phyloP scores from a whole-genome alignment of 2,797 vertebrate species.

The Brachymystax lenok region DNA sequence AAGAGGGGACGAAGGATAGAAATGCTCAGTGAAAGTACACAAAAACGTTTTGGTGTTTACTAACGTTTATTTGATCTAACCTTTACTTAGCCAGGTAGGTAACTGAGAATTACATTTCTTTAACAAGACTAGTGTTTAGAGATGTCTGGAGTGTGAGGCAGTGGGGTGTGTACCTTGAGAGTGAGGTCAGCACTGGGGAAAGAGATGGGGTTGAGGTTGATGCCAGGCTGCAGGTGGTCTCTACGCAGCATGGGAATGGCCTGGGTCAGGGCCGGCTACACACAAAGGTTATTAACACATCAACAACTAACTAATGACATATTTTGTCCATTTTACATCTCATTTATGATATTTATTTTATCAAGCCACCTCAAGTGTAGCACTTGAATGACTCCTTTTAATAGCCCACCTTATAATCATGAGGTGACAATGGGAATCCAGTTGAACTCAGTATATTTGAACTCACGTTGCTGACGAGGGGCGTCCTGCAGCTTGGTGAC shows the following conservation, averaged over 20 bases:
- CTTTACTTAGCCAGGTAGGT: not conserved
- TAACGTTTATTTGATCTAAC: not conserved
- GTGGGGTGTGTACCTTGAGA: constrained; percentile 83
- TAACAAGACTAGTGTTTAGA: not conserved
- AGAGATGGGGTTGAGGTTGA: constrained; percentile 92
- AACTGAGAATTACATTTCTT: not conserved
- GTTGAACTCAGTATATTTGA: not conserved
- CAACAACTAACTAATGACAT: not conserved
- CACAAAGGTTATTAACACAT: not conserved
- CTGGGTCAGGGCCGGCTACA: constrained; percentile 86
- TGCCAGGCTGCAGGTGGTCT: constrained; percentile 91
- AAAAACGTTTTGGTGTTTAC: not conserved
- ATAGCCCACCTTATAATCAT: not conserved
- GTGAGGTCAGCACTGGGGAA: constrained; percentile 95
- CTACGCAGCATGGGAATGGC: constrained; percentile 93
- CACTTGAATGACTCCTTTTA: too few species aligned
- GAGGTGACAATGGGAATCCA: not conserved
- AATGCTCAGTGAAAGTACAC: not conserved
- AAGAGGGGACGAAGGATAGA: not conserved
- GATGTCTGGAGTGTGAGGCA: not conserved
- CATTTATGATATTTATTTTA: not conserved
- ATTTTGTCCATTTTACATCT: not conserved
- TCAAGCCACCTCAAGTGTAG: not conserved
- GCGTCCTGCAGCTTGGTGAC: constrained; percentile 93
- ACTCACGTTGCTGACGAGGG: constrained; percentile 86